Conservation (phyloP, 2,797 vertebrate genomes). For the Chlorospingus semifuscus region DNA sequence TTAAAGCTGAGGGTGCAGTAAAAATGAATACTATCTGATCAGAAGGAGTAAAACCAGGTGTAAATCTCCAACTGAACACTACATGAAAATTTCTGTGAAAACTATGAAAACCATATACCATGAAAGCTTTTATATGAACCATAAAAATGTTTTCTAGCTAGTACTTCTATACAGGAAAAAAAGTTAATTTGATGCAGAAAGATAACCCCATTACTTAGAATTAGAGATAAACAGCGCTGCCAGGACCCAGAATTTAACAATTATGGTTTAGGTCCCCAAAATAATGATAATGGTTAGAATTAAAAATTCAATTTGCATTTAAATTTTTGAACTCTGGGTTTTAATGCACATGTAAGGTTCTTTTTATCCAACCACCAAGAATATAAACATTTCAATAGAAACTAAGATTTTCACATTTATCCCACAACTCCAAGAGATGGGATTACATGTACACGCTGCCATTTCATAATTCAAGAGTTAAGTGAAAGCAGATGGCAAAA, state of each 20-base stretch:
- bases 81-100: background rate
- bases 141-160: background rate
- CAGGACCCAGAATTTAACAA: background rate
- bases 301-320: background rate
- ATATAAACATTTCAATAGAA: background rate
- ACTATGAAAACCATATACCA: background rate
- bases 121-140: background rate
- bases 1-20: background rate
- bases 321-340: background rate
- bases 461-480: background rate
- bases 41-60: background rate
- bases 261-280: background rate
- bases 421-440: background rate
- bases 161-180: background rate
- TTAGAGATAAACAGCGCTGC: background rate
- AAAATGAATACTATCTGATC: background rate
- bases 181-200: background rate
- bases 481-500: constrained; percentile 36
- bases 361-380: background rate
- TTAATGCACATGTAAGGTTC: background rate
- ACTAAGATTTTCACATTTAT: background rate
- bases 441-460: background rate
- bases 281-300: background rate
- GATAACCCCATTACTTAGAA: background rate
- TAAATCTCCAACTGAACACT: background rate